Base-by-base conservation (phyloP, 2,888 invertebrate species). In the Patella ulyssiponensis region DNA sequence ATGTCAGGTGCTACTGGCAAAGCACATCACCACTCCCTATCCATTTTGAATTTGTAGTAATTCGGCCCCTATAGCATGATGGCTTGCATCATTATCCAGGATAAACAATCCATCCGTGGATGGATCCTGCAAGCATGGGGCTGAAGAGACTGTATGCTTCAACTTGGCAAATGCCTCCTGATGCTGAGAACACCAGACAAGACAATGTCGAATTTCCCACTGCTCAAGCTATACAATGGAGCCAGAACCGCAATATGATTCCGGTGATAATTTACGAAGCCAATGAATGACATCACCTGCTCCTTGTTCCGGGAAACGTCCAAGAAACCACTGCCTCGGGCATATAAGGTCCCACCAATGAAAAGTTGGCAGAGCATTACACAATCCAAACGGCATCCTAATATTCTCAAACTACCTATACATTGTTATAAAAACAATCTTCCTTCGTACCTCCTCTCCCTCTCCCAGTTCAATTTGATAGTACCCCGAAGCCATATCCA, bases 51-150 rank as follows among this genome's bases (percentile, higher is more conserved):
- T 64, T 58, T 85, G 84, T 2, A 73, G 56, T 0, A 83, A 76
- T 27, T 80, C 83, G 7, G 80, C 80, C 1, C 83, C 85, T 33
- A 82, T 78, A 0, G 85, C 83, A 0, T 12, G 9, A 73, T 84
- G 79, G 4, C 79, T 81, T 0, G 85, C 81, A 76, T 84, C 82
- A n/a, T 80, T 82, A 58, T 81, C 80, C 64, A 84, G 56, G 3
- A 84, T 79, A 52, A 84, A 81, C 14, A 14, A 51, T 15, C 76
- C 82, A 1, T 64, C n/a, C 3, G n/a, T 52, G 15, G 75, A 77
- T 15, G 84, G 81, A 11, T 83, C 33, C 1, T 74, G 70, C 20
- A 83, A 71, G 1, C 82, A 79, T 53, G 79, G 79, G 17, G 80
- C 69, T 1, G 54, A 17, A 4, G 64, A 72, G n/a, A 83, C 14